These are phyloP conservation scores for Drosophila arawakana DNA, from an alignment of 1,140 invertebrate species.

Conservation along the genomic window DNA sequence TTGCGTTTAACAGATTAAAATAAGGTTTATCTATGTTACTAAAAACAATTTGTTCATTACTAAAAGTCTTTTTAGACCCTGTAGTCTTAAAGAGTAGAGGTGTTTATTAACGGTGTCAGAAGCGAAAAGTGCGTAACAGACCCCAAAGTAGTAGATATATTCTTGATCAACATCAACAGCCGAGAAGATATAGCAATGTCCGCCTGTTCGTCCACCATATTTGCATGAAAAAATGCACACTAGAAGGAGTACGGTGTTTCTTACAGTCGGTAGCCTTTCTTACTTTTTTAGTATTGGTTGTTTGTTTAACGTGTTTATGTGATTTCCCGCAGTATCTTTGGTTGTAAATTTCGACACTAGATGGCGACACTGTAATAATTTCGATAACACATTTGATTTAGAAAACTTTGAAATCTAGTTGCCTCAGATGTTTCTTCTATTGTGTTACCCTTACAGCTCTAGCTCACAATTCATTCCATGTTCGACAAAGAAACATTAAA, in stretches of 20 bases:
- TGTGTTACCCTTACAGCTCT: neutral
- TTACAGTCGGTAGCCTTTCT: too few relatives aligned
- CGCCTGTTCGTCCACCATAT: neutral
- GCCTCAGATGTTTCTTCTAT: neutral
- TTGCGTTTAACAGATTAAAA: conserved; percentile 18
- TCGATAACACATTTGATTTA: neutral
- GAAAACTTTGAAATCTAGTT: conserved; percentile 10
- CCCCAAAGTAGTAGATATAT: too few relatives aligned
- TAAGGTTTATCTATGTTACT: conserved; percentile 5
- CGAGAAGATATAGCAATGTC: neutral
- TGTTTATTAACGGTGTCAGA: too few relatives aligned
- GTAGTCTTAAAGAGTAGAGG: too few relatives aligned
- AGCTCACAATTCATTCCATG: conserved; percentile 22
- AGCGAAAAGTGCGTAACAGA: too few relatives aligned
- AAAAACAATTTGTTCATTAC: neutral
- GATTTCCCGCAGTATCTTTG: conserved; percentile 3
- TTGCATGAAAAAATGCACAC: too few relatives aligned
- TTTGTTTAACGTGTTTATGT: neutral
- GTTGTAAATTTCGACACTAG: neutral
- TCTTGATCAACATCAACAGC: too few relatives aligned
- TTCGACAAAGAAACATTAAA: conserved; percentile 41
- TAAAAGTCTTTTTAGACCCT: neutral
- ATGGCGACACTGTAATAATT: conserved; percentile 5
- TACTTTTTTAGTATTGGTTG: too few relatives aligned
- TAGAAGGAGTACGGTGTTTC: too few relatives aligned